phyloP scores from a whole-genome alignment of 1,140 invertebrate species.

The Drosophila busckii region DNA sequence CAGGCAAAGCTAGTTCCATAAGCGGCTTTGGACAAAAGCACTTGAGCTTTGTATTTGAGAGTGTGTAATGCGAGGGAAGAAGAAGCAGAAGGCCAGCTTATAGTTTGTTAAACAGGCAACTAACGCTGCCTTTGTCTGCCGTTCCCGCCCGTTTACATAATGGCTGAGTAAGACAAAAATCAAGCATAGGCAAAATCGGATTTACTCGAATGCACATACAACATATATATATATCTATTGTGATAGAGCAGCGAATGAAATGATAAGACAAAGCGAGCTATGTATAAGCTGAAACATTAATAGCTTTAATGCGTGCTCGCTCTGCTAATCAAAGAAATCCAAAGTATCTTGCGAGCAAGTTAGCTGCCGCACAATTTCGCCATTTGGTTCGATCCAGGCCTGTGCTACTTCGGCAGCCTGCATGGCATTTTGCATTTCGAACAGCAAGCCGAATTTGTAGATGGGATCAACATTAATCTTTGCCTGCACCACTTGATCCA shows the following conservation, averaged over 20 bases:
- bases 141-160: background rate
- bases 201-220: background rate
- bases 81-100: too few relatives aligned
- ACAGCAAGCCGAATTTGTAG: background rate
- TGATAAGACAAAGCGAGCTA: too few relatives aligned
- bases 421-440: constrained; percentile 16
- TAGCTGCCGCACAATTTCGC: too few relatives aligned
- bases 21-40: constrained; percentile 54
- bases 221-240: too few relatives aligned
- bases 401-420: constrained; percentile 14
- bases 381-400: background rate
- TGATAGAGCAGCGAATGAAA: too few relatives aligned
- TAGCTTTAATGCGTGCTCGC: too few relatives aligned
- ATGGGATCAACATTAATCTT: background rate
- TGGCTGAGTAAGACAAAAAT: constrained; percentile 24
- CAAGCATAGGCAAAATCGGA: constrained; percentile 1
- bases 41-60: constrained; percentile 41
- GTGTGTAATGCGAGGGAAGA: constrained; percentile 26
- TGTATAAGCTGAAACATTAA: too few relatives aligned
- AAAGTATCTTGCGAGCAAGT: background rate
- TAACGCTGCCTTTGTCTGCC: background rate
- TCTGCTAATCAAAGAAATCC: constrained; percentile 9
- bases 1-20: constrained; percentile 50
- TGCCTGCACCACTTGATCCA: constrained; percentile 21
- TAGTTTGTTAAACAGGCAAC: constrained; percentile 73